Conservation (phyloP, 2,888 invertebrate genomes). For the Pseudanteris insignis region DNA sequence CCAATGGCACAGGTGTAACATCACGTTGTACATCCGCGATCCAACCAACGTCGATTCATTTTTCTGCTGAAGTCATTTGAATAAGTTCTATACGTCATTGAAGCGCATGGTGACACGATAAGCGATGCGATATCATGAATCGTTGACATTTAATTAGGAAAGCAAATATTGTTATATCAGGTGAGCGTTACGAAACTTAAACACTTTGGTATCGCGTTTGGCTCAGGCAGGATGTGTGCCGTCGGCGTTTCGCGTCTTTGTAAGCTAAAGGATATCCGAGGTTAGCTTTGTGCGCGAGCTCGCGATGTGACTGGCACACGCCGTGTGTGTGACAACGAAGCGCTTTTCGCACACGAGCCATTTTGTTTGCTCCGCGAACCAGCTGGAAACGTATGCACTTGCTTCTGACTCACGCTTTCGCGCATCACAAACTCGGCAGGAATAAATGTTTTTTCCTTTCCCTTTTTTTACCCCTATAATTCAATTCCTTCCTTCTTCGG, state of each 20-base stretch:
- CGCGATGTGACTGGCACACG: constrained; percentile 12
- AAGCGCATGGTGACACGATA: not conserved
- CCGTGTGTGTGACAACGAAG: constrained; percentile 16
- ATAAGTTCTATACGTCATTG: too few species aligned
- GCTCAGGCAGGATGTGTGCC: constrained; percentile 28
- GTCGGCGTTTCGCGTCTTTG: constrained; percentile 36
- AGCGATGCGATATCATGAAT: too few species aligned
- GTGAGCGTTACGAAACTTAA: constrained; percentile 1
- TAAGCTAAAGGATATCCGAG: constrained; percentile 33
- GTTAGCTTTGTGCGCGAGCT: constrained; percentile 19
- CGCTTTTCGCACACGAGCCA: constrained; percentile 23
- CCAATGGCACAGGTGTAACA: too few species aligned
- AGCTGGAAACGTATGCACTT: constrained; percentile 14
- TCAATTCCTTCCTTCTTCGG: not conserved
- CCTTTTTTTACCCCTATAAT: not conserved
- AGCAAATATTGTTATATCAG: constrained; percentile 29
- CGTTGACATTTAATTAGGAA: too few species aligned
- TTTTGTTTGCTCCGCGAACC: constrained; percentile 23
- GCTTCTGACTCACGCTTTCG: constrained; percentile 19
- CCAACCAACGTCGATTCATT: too few species aligned
- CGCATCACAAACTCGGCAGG: not conserved
- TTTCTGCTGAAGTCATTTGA: too few species aligned
- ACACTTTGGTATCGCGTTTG: constrained; percentile 8
- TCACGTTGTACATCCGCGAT: too few species aligned
- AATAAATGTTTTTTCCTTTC: not conserved